Percentiles rank a stretch among this genome's conserved stretches.
Conservation (phyloP, 2,113 vertebrate species). For the Pogona vitticeps region DNA sequence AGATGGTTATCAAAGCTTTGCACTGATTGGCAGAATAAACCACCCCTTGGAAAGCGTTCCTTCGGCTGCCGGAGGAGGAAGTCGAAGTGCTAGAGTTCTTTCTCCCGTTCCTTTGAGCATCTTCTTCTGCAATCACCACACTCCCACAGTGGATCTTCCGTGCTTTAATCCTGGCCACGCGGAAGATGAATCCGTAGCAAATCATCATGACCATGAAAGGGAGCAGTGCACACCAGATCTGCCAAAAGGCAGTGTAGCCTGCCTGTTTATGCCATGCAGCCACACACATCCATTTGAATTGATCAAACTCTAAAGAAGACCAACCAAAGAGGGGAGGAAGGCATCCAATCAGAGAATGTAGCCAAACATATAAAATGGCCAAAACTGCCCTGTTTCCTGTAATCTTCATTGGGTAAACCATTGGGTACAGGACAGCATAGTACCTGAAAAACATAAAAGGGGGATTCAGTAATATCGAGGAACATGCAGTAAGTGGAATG, state of each 20-base stretch:
- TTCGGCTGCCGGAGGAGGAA: conserved; percentile 89
- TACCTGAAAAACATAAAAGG: conserved; percentile 78
- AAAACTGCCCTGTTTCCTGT: conserved; percentile 92
- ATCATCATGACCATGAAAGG: conserved; percentile 89
- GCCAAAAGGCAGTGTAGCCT: conserved; percentile 93
- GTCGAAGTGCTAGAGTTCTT: conserved; percentile 96
- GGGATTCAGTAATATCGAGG: not conserved
- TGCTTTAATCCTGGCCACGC: conserved; percentile 94
- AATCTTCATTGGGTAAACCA: conserved; percentile 99
- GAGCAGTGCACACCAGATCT: conserved; percentile 90
- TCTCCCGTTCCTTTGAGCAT: conserved; percentile 81
- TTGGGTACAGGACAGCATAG: conserved; percentile 96
- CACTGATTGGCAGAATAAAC: conserved; percentile 97
- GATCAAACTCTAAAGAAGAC: conserved; percentile 94
- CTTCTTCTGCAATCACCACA: conserved; percentile 82
- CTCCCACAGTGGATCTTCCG: conserved; percentile 95
- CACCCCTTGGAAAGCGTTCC: conserved; percentile 80
- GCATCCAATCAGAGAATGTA: conserved; percentile 93
- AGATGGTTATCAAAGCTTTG: conserved; percentile 94
- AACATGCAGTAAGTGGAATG: not conserved
- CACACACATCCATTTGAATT: conserved; percentile 97
- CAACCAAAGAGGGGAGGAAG: conserved; percentile 96
- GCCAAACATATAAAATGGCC: conserved; percentile 92
- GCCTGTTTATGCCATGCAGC: conserved; percentile 90
- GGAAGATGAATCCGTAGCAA: conserved; percentile 96